A percentile compares a stretch with the other conserved stretches of the same genome.
phyloP scores from a whole-genome alignment of 2,113 vertebrate genomes.

The Rhea pennata region DNA sequence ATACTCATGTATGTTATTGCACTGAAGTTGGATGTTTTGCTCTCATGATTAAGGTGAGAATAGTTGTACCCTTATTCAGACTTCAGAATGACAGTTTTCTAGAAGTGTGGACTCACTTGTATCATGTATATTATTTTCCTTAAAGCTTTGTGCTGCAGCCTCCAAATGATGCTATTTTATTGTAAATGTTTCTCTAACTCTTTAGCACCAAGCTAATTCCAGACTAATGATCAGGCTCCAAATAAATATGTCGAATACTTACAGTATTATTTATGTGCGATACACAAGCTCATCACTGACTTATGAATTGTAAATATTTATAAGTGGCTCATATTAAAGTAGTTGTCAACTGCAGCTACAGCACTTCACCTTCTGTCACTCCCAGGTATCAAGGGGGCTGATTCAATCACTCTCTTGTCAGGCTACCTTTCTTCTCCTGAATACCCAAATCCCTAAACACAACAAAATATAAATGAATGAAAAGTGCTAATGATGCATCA shows the following conservation, averaged over 20 bases:
- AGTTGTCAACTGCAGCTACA: constrained; percentile 72
- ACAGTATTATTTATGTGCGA: constrained; percentile 64
- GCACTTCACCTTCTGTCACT: constrained; percentile 78
- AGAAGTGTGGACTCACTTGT: constrained; percentile 10
- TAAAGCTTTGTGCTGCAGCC: not conserved
- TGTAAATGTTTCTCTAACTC: constrained; percentile 58
- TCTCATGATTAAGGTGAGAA: constrained; percentile 9
- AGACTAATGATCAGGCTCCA: constrained; percentile 49
- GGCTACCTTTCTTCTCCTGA: constrained; percentile 76
- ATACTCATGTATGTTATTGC: not conserved
- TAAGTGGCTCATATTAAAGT: constrained; percentile 80
- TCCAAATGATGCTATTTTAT: constrained; percentile 2
- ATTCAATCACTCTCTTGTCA: constrained; percentile 79
- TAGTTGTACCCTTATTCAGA: not conserved
- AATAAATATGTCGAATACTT: constrained; percentile 63
- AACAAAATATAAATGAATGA: constrained; percentile 80
- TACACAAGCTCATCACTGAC: constrained; percentile 63
- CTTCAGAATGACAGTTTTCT: constrained; percentile 12
- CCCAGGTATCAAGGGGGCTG: constrained; percentile 72
- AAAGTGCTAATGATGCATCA: constrained; percentile 75
- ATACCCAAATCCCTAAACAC: constrained; percentile 79
- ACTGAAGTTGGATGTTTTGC: not conserved
- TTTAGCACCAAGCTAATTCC: constrained; percentile 15
- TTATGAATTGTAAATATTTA: constrained; percentile 82
- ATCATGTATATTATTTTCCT: constrained; percentile 12